These are phyloP conservation scores for Tyrophagus putrescentiae DNA, from an alignment of 1,140 invertebrate genomes.

Conservation along the genomic window DNA sequence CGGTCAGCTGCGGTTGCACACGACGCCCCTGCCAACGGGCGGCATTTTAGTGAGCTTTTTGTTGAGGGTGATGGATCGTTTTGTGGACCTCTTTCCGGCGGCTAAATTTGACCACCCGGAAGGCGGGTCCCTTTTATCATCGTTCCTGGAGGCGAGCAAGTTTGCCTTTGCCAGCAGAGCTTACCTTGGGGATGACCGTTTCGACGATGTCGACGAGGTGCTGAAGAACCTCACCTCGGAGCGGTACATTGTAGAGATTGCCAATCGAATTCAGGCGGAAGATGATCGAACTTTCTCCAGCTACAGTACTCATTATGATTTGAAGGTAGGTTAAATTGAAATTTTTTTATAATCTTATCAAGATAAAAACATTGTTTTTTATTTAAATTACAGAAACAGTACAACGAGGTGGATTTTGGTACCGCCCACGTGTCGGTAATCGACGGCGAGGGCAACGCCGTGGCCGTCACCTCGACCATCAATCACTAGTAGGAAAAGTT, in stretches of 20 bases:
- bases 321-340: constrained; percentile 31
- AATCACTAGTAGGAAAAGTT: constrained; percentile 62
- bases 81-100: not conserved
- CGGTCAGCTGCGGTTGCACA: constrained; percentile 48
- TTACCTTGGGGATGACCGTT: constrained; percentile 62
- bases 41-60: no score
- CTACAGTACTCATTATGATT: constrained; percentile 52
- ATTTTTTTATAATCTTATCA: not conserved
- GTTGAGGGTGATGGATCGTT: no score
- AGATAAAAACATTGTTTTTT: not conserved
- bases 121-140: constrained; percentile 52
- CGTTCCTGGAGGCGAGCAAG: constrained; percentile 77
- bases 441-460: constrained; percentile 74
- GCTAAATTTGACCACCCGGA: constrained; percentile 14
- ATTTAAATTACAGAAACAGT: not conserved
- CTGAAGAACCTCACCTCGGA: constrained; percentile 45
- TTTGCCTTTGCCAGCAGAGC: constrained; percentile 71
- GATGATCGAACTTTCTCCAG: constrained; percentile 46
- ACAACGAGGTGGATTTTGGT: constrained; percentile 49
- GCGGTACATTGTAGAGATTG: constrained; percentile 45
- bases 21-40: constrained; percentile 47
- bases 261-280: constrained; percentile 45
- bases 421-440: constrained; percentile 80
- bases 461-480: constrained; percentile 77
- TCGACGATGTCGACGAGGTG: constrained; percentile 49